These are phyloP conservation scores for Cataglyphis livida DNA, from an alignment of 2,888 invertebrate species.

Conservation along the genomic window DNA sequence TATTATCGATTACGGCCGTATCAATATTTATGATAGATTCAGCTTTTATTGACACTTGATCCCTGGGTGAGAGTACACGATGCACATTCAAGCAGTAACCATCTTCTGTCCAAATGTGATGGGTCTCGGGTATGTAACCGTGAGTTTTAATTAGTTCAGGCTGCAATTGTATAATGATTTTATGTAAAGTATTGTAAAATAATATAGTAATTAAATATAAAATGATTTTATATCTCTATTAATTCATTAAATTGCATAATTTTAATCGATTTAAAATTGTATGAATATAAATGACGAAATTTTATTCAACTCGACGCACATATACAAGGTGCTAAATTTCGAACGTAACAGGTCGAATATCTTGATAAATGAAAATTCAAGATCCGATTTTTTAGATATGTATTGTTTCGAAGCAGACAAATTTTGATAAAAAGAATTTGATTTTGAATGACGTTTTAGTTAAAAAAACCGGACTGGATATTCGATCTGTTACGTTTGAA, in stretches of 20 bases:
- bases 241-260: not conserved
- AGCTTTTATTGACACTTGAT: constrained; percentile 20
- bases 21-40: not conserved
- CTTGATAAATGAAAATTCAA: too few relatives aligned
- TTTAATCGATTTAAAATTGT: not conserved
- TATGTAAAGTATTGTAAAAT: too few relatives aligned
- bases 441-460: too few relatives aligned
- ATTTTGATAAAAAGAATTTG: too few relatives aligned
- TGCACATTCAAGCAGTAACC: constrained; percentile 86
- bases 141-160: constrained; percentile 85
- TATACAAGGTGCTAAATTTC: too few relatives aligned
- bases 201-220: too few relatives aligned
- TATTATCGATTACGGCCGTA: too few relatives aligned
- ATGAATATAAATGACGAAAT: not conserved
- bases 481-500: too few relatives aligned
- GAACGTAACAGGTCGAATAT: too few relatives aligned
- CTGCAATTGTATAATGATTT: constrained; percentile 77
- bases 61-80: constrained; percentile 81
- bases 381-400: too few relatives aligned
- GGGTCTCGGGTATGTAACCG: constrained; percentile 85
- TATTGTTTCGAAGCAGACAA: too few relatives aligned
- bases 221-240: not conserved
- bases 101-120: constrained; percentile 86
- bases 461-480: too few relatives aligned
- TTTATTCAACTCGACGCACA: not conserved